Percentiles rank a stretch among this genome's conserved stretches.
phyloP scores from a whole-genome alignment of 2,113 vertebrate genomes.

The Todiramphus chloris region DNA sequence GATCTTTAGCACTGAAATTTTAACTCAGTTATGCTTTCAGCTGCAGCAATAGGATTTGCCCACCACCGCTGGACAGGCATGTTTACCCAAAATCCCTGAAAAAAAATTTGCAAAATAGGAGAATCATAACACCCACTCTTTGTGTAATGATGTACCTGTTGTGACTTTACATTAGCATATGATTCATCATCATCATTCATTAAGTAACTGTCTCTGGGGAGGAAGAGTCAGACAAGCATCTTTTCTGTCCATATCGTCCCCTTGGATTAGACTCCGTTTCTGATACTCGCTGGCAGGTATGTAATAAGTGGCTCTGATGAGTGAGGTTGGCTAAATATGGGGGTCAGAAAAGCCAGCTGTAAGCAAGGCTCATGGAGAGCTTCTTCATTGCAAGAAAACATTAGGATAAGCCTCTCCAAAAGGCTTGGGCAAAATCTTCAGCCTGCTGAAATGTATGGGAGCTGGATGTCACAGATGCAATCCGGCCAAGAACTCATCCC shows the following conservation, averaged over 20 bases:
- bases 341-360: neutral
- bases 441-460: neutral
- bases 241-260: neutral
- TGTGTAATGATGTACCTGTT: neutral
- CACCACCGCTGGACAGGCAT: neutral
- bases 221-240: neutral
- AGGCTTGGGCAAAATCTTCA: neutral
- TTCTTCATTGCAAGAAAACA: neutral
- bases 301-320: neutral
- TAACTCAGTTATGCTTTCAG: neutral
- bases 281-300: neutral
- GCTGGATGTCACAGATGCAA: neutral
- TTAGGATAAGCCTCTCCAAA: neutral
- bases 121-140: neutral
- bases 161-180: neutral
- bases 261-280: neutral
- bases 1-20: neutral
- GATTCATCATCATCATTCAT: neutral
- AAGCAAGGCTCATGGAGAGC: neutral
- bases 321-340: neutral
- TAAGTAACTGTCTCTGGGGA: neutral
- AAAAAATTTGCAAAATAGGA: neutral
- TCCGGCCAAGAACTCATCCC: neutral
- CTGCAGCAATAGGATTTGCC: neutral
- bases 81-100: neutral